Base-by-base conservation (phyloP, 2,888 invertebrate genomes). In the Malthinus flaveolus region DNA sequence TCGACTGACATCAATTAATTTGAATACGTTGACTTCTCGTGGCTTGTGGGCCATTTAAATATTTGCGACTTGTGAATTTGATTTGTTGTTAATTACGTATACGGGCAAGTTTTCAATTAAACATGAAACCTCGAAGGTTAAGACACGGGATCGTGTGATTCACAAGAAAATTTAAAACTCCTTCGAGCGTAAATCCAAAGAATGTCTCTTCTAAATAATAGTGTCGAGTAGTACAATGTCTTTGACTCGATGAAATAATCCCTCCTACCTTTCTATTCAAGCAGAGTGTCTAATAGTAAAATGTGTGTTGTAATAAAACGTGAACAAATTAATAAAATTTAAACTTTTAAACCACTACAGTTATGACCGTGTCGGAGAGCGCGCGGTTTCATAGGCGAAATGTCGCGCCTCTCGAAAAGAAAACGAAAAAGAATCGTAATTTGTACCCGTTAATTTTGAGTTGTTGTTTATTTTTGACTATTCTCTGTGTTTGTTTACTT, bases 391-490 rank as follows among this genome's bases (percentile, higher is more conserved):
- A 42, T 49, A 47, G 54, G 31, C 53, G 57, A 50, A 54, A 35
- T 36, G 15, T 33, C 45, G 35, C 49, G 36, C 58, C 53, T 32
- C 39, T 49, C 7, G 33, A 49, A 32, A 39, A 11, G 6, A 11
- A 33, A 11, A 51, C 32, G 10, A 51, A 52, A 42, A 37, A 7
- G 1, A 7, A 8, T 6, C 49, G 53, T 12, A 12, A 32, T 10
- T 23, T 23, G 23, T 53, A 47, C 32, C 39, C 69, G 15, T 65
- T 72, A 57, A 63, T 78, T 7, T 55, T 73, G 15, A 77, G 73
- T 56, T 77, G 75, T 57, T 77, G 78, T 60, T 59, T 75, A 37
- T 75, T 77, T 61, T 70, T 78, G 57, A 66, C 73, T 31, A 68
- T 78, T 11, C 50, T 76, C 32, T 75, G 76, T 62, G 72, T 68